Evolutionary conservation across 2,888 invertebrate genomes (phyloP), one percentile per base, ranked within the genome.

Genomic region (Nemotelus pantherinus): DNA sequence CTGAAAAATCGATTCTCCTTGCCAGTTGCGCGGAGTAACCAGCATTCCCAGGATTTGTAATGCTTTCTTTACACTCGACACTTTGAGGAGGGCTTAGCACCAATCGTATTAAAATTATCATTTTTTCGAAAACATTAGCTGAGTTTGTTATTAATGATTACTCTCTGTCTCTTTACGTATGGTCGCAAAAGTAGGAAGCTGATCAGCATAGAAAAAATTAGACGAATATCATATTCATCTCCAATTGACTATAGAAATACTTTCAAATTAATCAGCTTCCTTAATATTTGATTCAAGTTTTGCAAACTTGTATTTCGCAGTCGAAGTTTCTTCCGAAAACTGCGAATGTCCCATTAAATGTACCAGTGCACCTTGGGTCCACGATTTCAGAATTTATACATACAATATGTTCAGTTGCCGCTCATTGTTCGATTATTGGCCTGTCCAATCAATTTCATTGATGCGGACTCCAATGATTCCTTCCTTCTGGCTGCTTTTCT

Each of bases 341-440:
- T 25, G 25, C 25, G 25, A 25, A 25, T 25, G 25, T 25, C 74
- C 25, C 57, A 65, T 64, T 63, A 72, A 74, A 68, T 68, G 78
- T 43, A 47, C 68, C 60, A 78, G 58, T 78, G 78, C 75, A 53
- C 75, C 60, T 44, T 63, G 74, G 48, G 50, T 74, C 60, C 55
- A 55, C 55, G 53, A 10, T 53, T 70, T 70, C 41, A 70, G 70
- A 70, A 70, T 55, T 70, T 70, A 48, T 70, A 48, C 74, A 74
- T 60, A 74, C 74, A 74, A 74, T 74, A 74, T 74, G 74, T 74
- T 75, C 74, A 76, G 75, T 75, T 78, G 60, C 55, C 67, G 76
- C 72, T 78, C 76, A 78, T 78, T 76, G 76, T 78, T 78, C 78
- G 78, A 77, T 78, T 78, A 78, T 58, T 58, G 65, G 76, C 65